Conservation (phyloP, 2,797 vertebrate species). For the Miichthys miiuy region DNA sequence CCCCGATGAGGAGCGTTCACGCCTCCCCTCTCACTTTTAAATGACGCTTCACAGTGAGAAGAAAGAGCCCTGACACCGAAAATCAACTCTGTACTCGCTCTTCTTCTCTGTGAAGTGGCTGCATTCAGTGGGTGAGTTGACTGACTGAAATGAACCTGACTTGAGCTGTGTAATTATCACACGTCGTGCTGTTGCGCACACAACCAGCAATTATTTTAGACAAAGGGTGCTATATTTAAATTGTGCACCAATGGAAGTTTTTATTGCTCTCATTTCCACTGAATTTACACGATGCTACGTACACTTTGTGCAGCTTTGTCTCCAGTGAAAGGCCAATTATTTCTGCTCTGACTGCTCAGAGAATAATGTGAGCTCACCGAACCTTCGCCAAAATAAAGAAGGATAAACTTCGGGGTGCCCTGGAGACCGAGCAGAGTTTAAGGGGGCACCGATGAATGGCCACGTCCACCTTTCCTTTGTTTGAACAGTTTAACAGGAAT, state of each 20-base stretch:
- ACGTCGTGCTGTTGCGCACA: slow-evolving; percentile 58
- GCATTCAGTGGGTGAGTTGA: slow-evolving; percentile 61
- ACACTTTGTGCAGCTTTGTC: slow-evolving; percentile 14
- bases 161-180: slow-evolving; percentile 68
- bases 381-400: slow-evolving; percentile 19
- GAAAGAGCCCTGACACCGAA: slow-evolving; percentile 46
- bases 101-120: slow-evolving; percentile 46
- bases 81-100: slow-evolving; percentile 46
- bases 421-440: neutral
- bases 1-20: slow-evolving; percentile 7
- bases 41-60: slow-evolving; percentile 26
- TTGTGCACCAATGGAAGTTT: slow-evolving; percentile 51
- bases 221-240: slow-evolving; percentile 73
- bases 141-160: slow-evolving; percentile 71
- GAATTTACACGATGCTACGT: slow-evolving; percentile 4
- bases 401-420: slow-evolving; percentile 8
- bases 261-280: slow-evolving; percentile 37
- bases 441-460: neutral
- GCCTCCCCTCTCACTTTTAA: slow-evolving; percentile 30
- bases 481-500: neutral
- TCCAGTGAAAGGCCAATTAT: slow-evolving; percentile 26
- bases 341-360: slow-evolving; percentile 22
- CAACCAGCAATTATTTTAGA: slow-evolving; percentile 73
- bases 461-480: neutral
- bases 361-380: slow-evolving; percentile 15